phyloP scores from a whole-genome alignment of 2,113 vertebrate genomes.

The Cochlearius cochlearius region DNA sequence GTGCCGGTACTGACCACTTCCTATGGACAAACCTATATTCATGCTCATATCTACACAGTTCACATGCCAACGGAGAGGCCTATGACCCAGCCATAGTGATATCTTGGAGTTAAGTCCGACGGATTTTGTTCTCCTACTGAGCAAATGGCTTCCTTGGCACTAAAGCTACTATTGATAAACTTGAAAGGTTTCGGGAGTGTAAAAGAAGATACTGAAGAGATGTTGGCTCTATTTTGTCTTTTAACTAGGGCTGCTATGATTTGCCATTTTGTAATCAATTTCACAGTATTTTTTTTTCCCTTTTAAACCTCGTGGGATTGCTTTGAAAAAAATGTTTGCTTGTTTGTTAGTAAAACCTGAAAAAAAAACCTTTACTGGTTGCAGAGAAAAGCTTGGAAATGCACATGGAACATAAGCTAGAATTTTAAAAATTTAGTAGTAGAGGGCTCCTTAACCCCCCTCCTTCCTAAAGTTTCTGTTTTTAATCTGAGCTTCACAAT shows the following conservation, averaged over 20 bases:
- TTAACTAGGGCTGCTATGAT: not conserved
- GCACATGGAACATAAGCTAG: not conserved
- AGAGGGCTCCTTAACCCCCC: not conserved
- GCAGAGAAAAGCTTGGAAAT: not conserved
- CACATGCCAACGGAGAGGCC: not conserved
- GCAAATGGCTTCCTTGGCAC: not conserved
- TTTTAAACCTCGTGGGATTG: not conserved
- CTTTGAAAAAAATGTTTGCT: not conserved
- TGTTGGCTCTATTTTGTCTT: not conserved
- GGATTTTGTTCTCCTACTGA: fast-evolving
- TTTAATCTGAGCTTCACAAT: not conserved
- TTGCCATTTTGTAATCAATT: not conserved
- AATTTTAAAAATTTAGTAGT: not conserved
- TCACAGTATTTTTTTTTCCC: not conserved
- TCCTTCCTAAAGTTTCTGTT: not conserved
- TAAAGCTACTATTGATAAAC: not conserved
- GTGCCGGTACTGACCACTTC: not conserved
- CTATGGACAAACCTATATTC: not conserved
- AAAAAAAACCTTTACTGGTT: not conserved
- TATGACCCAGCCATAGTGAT: not conserved
- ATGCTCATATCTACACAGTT: not conserved
- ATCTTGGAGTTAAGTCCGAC: not conserved
- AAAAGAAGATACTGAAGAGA: not conserved
- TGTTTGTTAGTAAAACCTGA: not conserved
- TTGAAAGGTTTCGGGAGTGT: not conserved